Conservation (phyloP, 2,888 invertebrate genomes). For the Lasioglossum pauxillum region DNA sequence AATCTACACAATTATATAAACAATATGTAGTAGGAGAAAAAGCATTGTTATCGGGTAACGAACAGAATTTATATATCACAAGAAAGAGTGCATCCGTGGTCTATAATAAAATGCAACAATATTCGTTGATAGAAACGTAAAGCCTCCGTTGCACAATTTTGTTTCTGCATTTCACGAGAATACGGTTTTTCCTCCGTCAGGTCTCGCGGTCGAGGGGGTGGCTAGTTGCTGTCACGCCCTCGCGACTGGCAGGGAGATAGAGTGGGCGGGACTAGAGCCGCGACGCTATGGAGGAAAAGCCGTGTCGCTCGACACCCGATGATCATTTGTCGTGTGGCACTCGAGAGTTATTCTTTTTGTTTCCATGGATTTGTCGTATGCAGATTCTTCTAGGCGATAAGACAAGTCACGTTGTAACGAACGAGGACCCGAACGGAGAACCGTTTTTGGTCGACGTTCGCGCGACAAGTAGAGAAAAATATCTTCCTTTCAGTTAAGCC, state of each 20-base stretch:
- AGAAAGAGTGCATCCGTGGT: not conserved
- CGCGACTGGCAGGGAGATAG: not conserved
- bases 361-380: slow-evolving; percentile 1
- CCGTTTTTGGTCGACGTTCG: not conserved
- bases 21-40: slow-evolving; percentile 2
- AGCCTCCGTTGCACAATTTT: slow-evolving; percentile 17
- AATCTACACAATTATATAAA: slow-evolving; percentile 41
- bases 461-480: not conserved
- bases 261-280: not conserved
- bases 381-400: not conserved
- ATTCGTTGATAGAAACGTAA: not conserved
- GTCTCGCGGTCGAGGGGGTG: not conserved
- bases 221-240: not conserved
- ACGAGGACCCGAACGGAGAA: not conserved
- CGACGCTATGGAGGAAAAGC: not conserved
- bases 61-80: slow-evolving; percentile 29
- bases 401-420: slow-evolving; percentile 5
- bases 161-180: not conserved
- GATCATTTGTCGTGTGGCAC: slow-evolving; percentile 7
- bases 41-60: slow-evolving; percentile 29
- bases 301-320: slow-evolving; percentile 20
- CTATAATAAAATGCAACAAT: not conserved
- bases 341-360: not conserved
- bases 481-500: not conserved
- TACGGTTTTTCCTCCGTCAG: not conserved